phyloP scores from a whole-genome alignment of 2,797 vertebrate species.

The Poecilia velifera region DNA sequence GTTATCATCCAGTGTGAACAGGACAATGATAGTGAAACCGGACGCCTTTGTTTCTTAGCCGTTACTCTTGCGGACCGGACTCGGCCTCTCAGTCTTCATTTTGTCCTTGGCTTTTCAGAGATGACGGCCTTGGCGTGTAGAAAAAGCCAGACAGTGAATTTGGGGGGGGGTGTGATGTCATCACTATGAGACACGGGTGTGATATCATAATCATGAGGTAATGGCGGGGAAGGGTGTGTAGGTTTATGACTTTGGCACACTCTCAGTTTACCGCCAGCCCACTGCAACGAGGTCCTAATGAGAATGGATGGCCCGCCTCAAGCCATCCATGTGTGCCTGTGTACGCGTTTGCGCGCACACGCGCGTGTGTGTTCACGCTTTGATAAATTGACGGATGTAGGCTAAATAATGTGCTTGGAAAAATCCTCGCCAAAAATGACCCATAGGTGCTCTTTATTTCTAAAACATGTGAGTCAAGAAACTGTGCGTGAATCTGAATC shows the following conservation, averaged over 20 bases:
- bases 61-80: constrained; percentile 58
- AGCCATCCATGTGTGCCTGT: constrained; percentile 49
- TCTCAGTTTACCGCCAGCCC: constrained; percentile 68
- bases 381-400: constrained; percentile 61
- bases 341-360: neutral
- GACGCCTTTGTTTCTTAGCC: constrained; percentile 50
- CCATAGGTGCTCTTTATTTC: constrained; percentile 38
- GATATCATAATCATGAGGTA: constrained; percentile 81
- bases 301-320: constrained; percentile 73
- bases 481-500: constrained; percentile 42
- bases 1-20: constrained; percentile 52
- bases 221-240: constrained; percentile 73
- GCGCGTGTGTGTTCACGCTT: constrained; percentile 7
- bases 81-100: constrained; percentile 44
- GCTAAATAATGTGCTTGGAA: constrained; percentile 45
- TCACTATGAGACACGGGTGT: constrained; percentile 77
- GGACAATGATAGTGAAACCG: constrained; percentile 45
- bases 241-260: constrained; percentile 80
- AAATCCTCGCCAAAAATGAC: constrained; percentile 42
- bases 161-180: constrained; percentile 74
- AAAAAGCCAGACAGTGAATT: constrained; percentile 66
- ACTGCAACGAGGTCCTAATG: constrained; percentile 76
- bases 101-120: constrained; percentile 69
- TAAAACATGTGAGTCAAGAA: constrained; percentile 25
- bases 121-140: constrained; percentile 59